Conservation (phyloP, 2,888 invertebrate genomes). For the Tiliacea aurago region DNA sequence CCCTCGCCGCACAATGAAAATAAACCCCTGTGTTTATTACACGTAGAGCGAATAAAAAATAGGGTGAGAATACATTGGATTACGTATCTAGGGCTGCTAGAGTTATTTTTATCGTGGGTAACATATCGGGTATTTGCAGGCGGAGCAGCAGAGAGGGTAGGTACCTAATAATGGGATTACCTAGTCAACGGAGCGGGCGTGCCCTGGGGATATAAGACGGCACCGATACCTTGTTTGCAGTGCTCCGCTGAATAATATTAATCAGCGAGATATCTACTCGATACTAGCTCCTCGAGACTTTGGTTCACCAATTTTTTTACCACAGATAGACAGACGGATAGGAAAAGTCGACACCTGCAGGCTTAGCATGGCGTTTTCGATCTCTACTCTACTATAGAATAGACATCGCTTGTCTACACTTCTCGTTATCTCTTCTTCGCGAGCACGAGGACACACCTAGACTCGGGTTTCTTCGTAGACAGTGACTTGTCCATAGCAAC, state of each 20-base stretch:
- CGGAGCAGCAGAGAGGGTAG: conserved; percentile 5
- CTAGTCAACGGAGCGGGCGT: conserved; percentile 24
- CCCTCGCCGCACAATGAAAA: conserved; percentile 32
- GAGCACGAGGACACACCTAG: too few species aligned
- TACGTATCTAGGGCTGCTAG: conserved; percentile 43
- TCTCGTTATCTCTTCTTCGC: too few species aligned
- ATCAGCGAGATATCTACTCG: conserved; percentile 13
- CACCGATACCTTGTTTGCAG: conserved; percentile 42
- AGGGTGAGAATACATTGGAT: conserved; percentile 34
- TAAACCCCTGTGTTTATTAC: conserved; percentile 48
- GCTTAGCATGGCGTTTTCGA: too few species aligned
- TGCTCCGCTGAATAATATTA: conserved; percentile 30
- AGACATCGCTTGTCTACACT: too few species aligned
- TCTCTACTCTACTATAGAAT: too few species aligned
- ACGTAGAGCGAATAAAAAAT: conserved; percentile 45
- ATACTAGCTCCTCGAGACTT: neutral
- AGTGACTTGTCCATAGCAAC: too few species aligned
- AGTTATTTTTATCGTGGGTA: conserved; percentile 39
- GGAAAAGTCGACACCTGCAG: neutral
- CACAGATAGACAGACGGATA: neutral
- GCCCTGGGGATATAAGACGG: conserved; percentile 41
- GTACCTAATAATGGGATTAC: conserved; percentile 43
- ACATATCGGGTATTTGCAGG: conserved; percentile 35
- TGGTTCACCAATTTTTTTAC: neutral
- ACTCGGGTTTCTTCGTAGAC: too few species aligned